Percentiles rank a stretch among this genome's conserved stretches.
These are phyloP conservation scores for Umimayanthus chanpuru DNA, from an alignment of 92 coral and sea anemone genomes.

Conservation along the genomic window DNA sequence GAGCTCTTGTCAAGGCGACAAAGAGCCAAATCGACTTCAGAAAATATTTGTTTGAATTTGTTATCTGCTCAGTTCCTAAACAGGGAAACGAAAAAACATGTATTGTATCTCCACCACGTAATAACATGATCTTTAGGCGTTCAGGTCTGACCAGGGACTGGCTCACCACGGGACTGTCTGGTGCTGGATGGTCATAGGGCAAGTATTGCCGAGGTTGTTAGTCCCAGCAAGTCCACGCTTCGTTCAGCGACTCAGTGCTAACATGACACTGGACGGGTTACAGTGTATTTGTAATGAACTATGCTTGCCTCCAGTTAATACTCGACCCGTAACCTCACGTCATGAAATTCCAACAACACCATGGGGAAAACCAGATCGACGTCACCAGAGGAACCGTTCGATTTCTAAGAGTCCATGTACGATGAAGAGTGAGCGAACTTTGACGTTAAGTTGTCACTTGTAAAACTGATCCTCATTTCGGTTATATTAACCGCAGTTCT, in stretches of 20 bases:
- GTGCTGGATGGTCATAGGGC: neutral
- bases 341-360: neutral
- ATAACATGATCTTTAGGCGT: neutral
- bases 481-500: neutral
- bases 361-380: neutral
- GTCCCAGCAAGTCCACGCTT: neutral
- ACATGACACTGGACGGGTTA: neutral
- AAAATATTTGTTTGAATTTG: slow-evolving; percentile 9
- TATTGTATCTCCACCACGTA: neutral
- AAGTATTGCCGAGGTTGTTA: neutral
- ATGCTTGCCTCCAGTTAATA: neutral
- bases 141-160: neutral
- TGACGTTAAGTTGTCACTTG: neutral
- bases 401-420: too few species aligned
- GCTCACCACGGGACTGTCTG: neutral
- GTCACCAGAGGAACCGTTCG: neutral
- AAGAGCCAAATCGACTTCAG: neutral
- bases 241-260: neutral
- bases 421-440: neutral
- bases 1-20: neutral
- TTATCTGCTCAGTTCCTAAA: neutral
- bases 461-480: neutral
- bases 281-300: neutral
- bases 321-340: neutral
- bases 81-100: neutral